These are phyloP conservation scores for Oligia strigilis DNA, from an alignment of 2,888 invertebrate species.

Conservation along the genomic window DNA sequence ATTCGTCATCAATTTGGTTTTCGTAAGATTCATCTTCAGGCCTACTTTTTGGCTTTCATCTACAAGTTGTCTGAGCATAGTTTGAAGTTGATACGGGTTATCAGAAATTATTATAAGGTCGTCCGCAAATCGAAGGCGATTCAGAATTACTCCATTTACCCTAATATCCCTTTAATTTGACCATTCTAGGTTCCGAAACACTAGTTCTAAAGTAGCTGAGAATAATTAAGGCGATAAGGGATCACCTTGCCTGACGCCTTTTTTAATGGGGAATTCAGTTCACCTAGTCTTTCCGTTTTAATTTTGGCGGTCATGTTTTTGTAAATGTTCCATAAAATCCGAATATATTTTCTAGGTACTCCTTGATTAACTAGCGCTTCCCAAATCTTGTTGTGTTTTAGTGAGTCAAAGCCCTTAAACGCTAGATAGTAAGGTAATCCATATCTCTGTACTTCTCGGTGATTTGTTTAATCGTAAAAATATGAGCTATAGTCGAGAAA, in stretches of 20 bases:
- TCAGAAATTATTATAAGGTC: not conserved
- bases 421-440: not conserved
- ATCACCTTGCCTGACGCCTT: not conserved
- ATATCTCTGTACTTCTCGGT: not conserved
- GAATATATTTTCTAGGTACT: not conserved
- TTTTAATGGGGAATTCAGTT: conserved; percentile 2
- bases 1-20: not conserved
- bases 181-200: not conserved
- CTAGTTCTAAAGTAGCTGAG: not conserved
- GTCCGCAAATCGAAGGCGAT: not conserved
- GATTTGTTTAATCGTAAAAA: not conserved
- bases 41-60: not conserved
- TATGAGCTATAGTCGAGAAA: not conserved
- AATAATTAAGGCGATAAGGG: not conserved
- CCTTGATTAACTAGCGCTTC: not conserved
- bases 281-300: not conserved
- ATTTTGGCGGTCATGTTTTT: not conserved
- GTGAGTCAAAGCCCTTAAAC: not conserved
- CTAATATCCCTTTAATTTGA: not conserved
- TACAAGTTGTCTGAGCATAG: not conserved
- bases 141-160: not conserved
- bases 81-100: not conserved
- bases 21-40: not conserved
- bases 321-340: not conserved
- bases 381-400: not conserved